Evolutionary conservation across 2,797 vertebrate genomes (phyloP), one percentile per base, ranked within the genome.

Genomic region (Darevskia mixta): DNA sequence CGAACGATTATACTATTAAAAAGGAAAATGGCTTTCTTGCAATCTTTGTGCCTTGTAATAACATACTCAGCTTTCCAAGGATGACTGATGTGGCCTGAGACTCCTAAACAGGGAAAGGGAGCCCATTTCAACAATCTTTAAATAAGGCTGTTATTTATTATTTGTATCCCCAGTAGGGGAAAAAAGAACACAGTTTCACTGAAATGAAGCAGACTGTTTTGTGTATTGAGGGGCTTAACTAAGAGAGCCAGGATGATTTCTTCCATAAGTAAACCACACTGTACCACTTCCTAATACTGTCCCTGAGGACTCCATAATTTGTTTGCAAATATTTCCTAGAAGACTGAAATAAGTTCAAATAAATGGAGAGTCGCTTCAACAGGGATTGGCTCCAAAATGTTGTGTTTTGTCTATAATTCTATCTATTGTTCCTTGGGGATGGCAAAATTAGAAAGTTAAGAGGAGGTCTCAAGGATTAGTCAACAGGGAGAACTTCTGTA

Each of bases 91-190:
- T 83, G 86, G 8, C 43, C 8, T 73, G 35, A 91, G 92, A 76
- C 25, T 93, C 38, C 25, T 83, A 85, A 92, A 86, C n/a, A 93
- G 8, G 69, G 81, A 75, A 84, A 6, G 0, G 58, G 85, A 83
- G 20, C 23, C 77, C 41, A 77, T 43, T 64, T 64, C 32, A 83
- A 25, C 79, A 43, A 89, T 94, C 79, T 79, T 95, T 94, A 96
- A 95, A 83, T 92, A 95, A 90, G 35, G 55, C 66, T 88, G 7
- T 3, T 93, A 88, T 92, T 94, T 94, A 90, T 93, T 92, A 83
- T 67, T 87, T 90, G 11, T 90, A 20, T 73, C 94, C 83, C 82
- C 80, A 88, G 18, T 66, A 89, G 82, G 18, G 2, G 23, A 94
- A 88, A 94, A 88, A 89, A 55, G 49, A 55, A 55, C 49, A 49